These are phyloP conservation scores for Palythoa heliodiscus DNA, from an alignment of 92 coral and sea anemone species.

Conservation along the genomic window DNA sequence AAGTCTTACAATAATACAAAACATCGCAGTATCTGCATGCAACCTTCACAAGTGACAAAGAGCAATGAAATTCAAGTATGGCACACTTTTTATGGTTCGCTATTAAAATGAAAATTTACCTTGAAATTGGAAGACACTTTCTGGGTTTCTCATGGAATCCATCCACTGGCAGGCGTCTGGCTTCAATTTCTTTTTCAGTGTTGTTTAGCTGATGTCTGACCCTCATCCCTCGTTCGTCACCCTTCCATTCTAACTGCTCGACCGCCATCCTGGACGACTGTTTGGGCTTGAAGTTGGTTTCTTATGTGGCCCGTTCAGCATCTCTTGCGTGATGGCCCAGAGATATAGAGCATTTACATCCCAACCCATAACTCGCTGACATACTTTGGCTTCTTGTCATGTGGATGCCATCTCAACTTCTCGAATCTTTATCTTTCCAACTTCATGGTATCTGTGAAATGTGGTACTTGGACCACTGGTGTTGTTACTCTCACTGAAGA, in stretches of 20 bases:
- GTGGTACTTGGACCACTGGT: constrained; percentile 16
- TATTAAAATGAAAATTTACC: constrained; percentile 26
- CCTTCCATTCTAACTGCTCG: not conserved
- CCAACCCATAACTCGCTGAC: constrained; percentile 9
- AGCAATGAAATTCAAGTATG: constrained; percentile 50
- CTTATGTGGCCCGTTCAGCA: constrained; percentile 13
- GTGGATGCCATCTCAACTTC: not conserved
- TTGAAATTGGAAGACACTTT: constrained; percentile 29
- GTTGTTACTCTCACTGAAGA: not conserved
- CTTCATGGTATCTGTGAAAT: constrained; percentile 35
- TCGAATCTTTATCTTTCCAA: constrained; percentile 11
- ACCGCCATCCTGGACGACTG: not conserved
- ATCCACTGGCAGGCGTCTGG: constrained; percentile 16
- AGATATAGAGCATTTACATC: constrained; percentile 30
- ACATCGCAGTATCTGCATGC: constrained; percentile 50
- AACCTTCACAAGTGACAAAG: constrained; percentile 46
- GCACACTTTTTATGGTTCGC: constrained; percentile 60
- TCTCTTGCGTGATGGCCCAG: constrained; percentile 30
- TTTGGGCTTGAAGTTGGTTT: not conserved
- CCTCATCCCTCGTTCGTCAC: not conserved
- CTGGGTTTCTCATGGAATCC: not conserved
- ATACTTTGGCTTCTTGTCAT: not conserved
- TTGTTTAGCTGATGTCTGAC: not conserved
- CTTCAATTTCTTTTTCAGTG: constrained; percentile 4
- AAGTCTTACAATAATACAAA: constrained; percentile 49